Percentiles rank a stretch among this genome's conserved stretches.
phyloP scores from a whole-genome alignment of 1,140 invertebrate species.

The Macrostomum lignano region DNA sequence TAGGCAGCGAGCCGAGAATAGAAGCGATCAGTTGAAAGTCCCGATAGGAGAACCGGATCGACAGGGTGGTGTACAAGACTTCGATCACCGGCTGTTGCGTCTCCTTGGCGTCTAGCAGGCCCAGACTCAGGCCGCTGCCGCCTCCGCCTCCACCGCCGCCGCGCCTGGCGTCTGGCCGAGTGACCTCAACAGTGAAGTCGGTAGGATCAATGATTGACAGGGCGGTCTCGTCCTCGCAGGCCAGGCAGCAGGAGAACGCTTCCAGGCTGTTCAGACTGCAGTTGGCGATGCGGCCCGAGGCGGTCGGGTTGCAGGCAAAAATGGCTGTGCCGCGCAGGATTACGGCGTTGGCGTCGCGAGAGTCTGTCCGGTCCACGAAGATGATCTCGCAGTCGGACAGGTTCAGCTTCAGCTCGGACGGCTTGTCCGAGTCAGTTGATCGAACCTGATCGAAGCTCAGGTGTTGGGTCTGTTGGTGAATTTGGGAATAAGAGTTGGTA shows the following conservation, averaged over 20 bases:
- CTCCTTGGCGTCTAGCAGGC: too few relatives aligned
- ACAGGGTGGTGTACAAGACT: too few relatives aligned
- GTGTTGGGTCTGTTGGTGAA: too few relatives aligned
- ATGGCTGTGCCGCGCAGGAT: constrained; percentile 64
- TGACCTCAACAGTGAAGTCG: constrained; percentile 34
- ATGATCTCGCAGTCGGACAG: constrained; percentile 78
- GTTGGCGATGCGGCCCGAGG: constrained; percentile 43
- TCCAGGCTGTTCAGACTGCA: constrained; percentile 65
- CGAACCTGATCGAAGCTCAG: too few relatives aligned
- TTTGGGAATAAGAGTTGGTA: too few relatives aligned
- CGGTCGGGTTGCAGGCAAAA: constrained; percentile 43
- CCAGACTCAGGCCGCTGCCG: too few relatives aligned
- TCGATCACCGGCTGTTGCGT: too few relatives aligned
- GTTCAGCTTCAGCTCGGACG: constrained; percentile 63
- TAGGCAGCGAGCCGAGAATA: too few relatives aligned
- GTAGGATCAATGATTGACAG: constrained; percentile 80
- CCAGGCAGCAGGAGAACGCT: constrained; percentile 66
- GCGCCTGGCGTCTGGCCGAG: constrained; percentile 9
- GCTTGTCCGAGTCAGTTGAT: constrained; percentile 14
- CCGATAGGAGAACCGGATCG: too few relatives aligned
- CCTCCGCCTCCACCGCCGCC: too few relatives aligned
- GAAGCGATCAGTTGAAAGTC: too few relatives aligned
- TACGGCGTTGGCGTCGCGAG: constrained; percentile 59
- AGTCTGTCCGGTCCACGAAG: constrained; percentile 56
- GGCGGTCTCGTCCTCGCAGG: constrained; percentile 65